Percentiles rank a stretch among this genome's conserved stretches.
These are phyloP conservation scores for Hippocampus zosterae DNA, from an alignment of 2,113 vertebrate species.

Conservation along the genomic window DNA sequence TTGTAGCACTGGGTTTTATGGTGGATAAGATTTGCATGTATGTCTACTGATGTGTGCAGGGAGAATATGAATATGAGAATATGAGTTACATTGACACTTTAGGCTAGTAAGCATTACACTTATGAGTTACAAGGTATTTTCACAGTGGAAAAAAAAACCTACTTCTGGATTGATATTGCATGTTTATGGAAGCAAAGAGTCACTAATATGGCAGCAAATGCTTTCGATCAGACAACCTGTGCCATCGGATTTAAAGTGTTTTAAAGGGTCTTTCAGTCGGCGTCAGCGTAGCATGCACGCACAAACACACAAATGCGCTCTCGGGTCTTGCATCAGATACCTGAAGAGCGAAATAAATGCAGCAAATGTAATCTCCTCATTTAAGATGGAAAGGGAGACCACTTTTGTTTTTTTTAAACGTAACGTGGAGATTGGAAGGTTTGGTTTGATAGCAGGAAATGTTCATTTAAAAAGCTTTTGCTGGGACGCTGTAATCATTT, in stretches of 20 bases:
- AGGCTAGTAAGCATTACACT: slow-evolving; percentile 37
- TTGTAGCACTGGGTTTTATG: not conserved
- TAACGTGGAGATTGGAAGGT: slow-evolving; percentile 29
- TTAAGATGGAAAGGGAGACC: slow-evolving; percentile 1
- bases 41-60: not conserved
- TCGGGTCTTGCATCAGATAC: slow-evolving; percentile 5
- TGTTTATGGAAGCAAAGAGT: slow-evolving; percentile 61
- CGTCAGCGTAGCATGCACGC: slow-evolving; percentile 7
- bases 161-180: slow-evolving; percentile 70
- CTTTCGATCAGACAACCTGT: slow-evolving; percentile 32
- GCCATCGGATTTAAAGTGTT: slow-evolving; percentile 57
- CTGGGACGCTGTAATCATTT: slow-evolving; percentile 65
- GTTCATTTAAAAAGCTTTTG: slow-evolving; percentile 61
- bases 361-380: slow-evolving; percentile 21
- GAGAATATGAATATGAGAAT: slow-evolving; percentile 15
- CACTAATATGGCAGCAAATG: slow-evolving; percentile 56
- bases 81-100: slow-evolving; percentile 41
- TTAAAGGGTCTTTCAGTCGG: slow-evolving; percentile 23
- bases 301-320: not conserved
- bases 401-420: slow-evolving; percentile 20
- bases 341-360: slow-evolving; percentile 20
- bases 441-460: slow-evolving; percentile 11
- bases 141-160: slow-evolving; percentile 63
- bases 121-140: slow-evolving; percentile 49
- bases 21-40: not conserved